Evolutionary conservation across 1,140 invertebrate species (phyloP).

Genomic region (Gryon sp.): DNA sequence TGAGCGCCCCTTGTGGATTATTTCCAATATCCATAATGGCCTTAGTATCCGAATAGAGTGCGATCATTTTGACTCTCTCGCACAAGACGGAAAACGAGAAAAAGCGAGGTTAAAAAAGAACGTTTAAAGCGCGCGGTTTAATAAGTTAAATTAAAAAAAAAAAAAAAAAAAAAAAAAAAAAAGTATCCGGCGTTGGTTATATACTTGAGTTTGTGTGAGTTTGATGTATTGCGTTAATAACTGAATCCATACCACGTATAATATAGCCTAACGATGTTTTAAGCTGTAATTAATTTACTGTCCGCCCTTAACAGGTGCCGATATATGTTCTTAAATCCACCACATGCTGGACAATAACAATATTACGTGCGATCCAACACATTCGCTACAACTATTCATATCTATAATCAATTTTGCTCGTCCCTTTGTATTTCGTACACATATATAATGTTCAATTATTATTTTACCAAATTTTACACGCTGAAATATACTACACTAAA

Average conservation of each 20-base stretch:
- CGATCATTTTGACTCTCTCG: slow-evolving; percentile 58
- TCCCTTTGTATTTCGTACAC: slow-evolving; percentile 20
- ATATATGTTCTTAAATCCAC: slow-evolving; percentile 37
- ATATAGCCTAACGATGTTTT: slow-evolving; percentile 74
- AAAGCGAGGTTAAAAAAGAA: slow-evolving; percentile 36
- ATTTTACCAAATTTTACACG: too few species aligned
- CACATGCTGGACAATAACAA: slow-evolving; percentile 46
- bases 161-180: too few species aligned
- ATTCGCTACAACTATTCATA: slow-evolving; percentile 25
- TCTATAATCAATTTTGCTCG: slow-evolving; percentile 17
- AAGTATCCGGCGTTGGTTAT: too few species aligned
- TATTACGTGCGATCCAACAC: slow-evolving; percentile 14
- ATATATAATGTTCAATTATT: too few species aligned
- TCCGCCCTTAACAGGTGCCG: slow-evolving; percentile 61
- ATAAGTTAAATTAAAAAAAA: slow-evolving; percentile 10
- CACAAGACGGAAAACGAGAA: slow-evolving; percentile 9
- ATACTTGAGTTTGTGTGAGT: slow-evolving; percentile 52
- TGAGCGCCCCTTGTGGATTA: slow-evolving; percentile 38
- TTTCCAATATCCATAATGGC: slow-evolving; percentile 67
- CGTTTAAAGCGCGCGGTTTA: slow-evolving; percentile 22
- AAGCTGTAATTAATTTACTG: slow-evolving; percentile 77
- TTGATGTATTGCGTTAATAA: slow-evolving; percentile 76
- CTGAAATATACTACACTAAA: too few species aligned
- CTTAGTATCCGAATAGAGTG: slow-evolving; percentile 53
- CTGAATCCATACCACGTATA: slow-evolving; percentile 67